These are phyloP conservation scores for Noctua pronuba DNA, from an alignment of 2,888 invertebrate genomes.

Conservation along the genomic window DNA sequence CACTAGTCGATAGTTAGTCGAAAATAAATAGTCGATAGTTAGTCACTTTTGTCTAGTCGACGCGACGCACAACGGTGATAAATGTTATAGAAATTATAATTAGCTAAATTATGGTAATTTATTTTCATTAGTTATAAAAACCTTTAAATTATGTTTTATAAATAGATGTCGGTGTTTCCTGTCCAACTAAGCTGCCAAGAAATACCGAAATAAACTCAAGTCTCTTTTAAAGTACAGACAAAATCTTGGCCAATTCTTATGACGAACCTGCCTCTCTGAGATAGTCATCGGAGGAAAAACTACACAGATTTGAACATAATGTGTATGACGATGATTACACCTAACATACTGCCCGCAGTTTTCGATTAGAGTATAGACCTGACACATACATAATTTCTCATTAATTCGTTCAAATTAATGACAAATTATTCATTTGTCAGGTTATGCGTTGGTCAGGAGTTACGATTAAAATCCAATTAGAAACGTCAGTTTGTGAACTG, in stretches of 20 bases:
- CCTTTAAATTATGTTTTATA: background rate
- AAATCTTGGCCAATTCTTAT: background rate
- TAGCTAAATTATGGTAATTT: background rate
- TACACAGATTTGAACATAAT: background rate
- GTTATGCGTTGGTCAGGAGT: background rate
- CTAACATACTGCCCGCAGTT: background rate
- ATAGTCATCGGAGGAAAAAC: background rate
- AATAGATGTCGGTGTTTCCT: background rate
- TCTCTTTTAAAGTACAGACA: background rate
- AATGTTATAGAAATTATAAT: background rate
- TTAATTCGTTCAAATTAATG: background rate
- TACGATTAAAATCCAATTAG: slow-evolving; percentile 3
- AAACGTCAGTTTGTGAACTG: background rate
- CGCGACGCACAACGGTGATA: no score
- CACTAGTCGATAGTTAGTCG: no score
- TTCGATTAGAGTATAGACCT: background rate
- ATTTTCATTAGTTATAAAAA: background rate
- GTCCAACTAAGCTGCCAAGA: background rate
- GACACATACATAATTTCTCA: no score
- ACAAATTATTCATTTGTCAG: background rate
- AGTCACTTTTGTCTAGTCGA: background rate
- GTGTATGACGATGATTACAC: background rate
- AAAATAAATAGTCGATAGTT: no score
- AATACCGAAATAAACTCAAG: background rate
- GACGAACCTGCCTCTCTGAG: background rate